These are phyloP conservation scores for Bemisia tabaci DNA, from an alignment of 1,140 invertebrate genomes.

Conservation along the genomic window DNA sequence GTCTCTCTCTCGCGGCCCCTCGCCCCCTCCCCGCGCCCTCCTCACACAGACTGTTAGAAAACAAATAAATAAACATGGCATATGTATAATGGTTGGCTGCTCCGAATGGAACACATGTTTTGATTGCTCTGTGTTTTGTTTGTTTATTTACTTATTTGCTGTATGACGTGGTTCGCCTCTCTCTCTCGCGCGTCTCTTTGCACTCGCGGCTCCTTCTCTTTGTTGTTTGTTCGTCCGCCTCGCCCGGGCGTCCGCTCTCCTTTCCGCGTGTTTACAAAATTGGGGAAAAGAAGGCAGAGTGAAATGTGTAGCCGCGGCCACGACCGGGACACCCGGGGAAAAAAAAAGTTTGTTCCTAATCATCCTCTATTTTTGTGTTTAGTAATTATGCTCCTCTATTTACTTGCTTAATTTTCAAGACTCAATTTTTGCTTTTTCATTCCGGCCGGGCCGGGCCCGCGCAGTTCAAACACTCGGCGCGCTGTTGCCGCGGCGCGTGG, in stretches of 20 bases:
- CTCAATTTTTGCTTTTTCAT: conserved; percentile 4
- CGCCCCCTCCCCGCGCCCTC: background rate
- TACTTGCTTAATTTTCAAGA: background rate
- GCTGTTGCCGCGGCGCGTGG: too few relatives aligned
- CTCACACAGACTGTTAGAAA: background rate
- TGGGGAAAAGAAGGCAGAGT: background rate
- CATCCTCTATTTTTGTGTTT: background rate
- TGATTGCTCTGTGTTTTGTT: conserved; percentile 26
- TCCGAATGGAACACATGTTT: conserved; percentile 23
- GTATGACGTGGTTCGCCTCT: background rate
- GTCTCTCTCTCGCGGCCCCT: background rate
- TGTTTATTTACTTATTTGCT: conserved; percentile 14
- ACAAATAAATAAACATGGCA: conserved; percentile 10
- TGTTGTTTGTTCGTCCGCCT: background rate
- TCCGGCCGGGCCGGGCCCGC: too few relatives aligned
- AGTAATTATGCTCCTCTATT: conserved; percentile 1
- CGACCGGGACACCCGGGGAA: background rate
- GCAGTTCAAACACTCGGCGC: too few relatives aligned
- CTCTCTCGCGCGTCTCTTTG: background rate
- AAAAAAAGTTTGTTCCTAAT: background rate
- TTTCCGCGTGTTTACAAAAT: background rate
- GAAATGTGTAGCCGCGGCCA: background rate
- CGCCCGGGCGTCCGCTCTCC: background rate
- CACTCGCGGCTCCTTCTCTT: background rate
- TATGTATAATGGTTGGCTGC: conserved; percentile 4